A percentile compares a stretch with the other conserved stretches of the same genome.
Evolutionary conservation across 2,888 invertebrate genomes (phyloP).

Genomic region (Agrotis ipsilon): DNA sequence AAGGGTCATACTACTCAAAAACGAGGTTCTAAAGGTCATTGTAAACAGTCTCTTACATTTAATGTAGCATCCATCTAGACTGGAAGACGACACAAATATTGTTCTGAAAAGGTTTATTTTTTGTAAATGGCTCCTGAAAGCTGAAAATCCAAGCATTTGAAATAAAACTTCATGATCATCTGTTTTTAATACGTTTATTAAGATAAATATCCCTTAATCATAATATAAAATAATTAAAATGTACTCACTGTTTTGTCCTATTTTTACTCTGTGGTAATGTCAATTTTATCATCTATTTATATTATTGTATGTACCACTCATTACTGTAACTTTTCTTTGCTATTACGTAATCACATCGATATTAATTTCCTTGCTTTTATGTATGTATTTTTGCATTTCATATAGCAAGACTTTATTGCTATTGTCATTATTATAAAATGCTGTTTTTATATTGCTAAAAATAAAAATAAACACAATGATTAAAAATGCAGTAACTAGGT

Average conservation of each 20-base stretch:
- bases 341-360: neutral
- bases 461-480: constrained; percentile 38
- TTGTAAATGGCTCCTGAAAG: neutral
- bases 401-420: neutral
- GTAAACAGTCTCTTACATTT: neutral
- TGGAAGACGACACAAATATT: neutral
- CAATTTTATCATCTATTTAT: neutral
- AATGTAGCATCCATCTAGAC: neutral
- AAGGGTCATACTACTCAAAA: neutral
- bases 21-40: too few relatives aligned
- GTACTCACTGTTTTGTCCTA: constrained; percentile 7
- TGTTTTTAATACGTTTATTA: constrained; percentile 19
- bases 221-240: neutral
- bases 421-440: constrained; percentile 21
- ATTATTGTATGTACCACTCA: neutral
- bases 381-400: neutral
- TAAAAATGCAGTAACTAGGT: constrained; percentile 3
- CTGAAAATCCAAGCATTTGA: neutral
- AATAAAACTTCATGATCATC: constrained; percentile 24
- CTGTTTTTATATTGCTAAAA: constrained; percentile 40
- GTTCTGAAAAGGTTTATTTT: neutral
- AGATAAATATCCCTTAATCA: neutral
- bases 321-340: neutral
- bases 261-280: neutral
- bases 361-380: constrained; percentile 2